These are phyloP conservation scores for Dipodomys ordii DNA, from an alignment of 2,113 vertebrate genomes.

Conservation along the genomic window DNA sequence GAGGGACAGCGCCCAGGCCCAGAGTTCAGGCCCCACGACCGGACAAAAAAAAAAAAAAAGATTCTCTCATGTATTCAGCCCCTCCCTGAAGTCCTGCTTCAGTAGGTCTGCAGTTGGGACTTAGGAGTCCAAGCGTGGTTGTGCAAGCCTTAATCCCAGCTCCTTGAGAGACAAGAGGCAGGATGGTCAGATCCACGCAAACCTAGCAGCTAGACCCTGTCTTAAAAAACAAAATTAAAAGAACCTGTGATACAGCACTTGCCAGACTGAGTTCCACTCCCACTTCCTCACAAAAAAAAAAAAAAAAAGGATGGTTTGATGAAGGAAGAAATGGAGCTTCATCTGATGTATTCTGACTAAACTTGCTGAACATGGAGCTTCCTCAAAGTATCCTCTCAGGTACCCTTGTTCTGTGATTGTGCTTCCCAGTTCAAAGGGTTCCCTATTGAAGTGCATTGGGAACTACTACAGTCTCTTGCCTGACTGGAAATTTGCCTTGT, in stretches of 20 bases:
- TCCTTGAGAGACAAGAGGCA: too few species aligned
- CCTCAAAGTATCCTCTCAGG: not conserved
- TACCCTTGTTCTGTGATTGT: not conserved
- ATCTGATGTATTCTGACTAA: not conserved
- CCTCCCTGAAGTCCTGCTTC: not conserved
- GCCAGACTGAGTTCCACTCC: not conserved
- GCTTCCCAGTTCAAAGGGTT: not conserved
- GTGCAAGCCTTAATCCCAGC: not conserved
- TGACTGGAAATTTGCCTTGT: not conserved
- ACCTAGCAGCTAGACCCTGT: not conserved
- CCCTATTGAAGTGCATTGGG: not conserved
- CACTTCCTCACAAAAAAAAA: not conserved
- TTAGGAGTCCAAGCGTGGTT: not conserved
- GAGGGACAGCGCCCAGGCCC: too few species aligned
- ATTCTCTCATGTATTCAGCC: not conserved
- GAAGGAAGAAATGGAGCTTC: not conserved
- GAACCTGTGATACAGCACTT: too few species aligned
- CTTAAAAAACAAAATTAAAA: too few species aligned
- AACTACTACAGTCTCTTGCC: not conserved
- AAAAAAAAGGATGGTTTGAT: not conserved
- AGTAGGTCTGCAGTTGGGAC: not conserved
- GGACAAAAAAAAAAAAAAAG: too few species aligned
- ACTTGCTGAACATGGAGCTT: not conserved
- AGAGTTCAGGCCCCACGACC: too few species aligned
- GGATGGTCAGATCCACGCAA: not conserved